Evolutionary conservation across 1,140 invertebrate species (phyloP).

Genomic region (Trichoplusia ni): DNA sequence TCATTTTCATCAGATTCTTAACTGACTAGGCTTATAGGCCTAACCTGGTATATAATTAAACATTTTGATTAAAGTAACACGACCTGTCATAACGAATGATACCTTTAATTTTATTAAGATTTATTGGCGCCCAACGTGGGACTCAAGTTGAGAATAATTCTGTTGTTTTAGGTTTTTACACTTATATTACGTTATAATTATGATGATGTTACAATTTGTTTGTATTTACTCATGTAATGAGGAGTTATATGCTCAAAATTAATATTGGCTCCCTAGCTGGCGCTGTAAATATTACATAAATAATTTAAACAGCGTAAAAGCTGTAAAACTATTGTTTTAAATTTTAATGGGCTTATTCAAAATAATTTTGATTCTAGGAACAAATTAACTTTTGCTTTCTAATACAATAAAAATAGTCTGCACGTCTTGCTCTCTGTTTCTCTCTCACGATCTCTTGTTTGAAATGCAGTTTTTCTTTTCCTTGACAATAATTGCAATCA

Average conservation of each 20-base stretch:
- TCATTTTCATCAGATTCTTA: slow-evolving; percentile 14
- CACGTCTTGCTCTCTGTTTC: no score
- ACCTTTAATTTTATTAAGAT: neutral
- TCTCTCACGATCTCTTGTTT: neutral
- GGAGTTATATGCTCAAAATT: neutral
- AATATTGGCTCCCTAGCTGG: slow-evolving; percentile 5
- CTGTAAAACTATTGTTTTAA: no score
- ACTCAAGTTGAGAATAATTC: slow-evolving; percentile 1
- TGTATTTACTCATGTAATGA: neutral
- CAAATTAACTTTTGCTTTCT: no score
- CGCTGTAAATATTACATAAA: no score
- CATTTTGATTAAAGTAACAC: slow-evolving; percentile 15
- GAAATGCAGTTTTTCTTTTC: no score
- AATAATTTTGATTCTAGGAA: no score
- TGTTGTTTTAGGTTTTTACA: neutral
- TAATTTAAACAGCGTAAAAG: no score
- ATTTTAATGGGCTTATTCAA: no score
- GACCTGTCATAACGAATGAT: neutral
- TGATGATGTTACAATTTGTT: neutral
- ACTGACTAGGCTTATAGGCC: slow-evolving; percentile 2
- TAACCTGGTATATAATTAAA: neutral
- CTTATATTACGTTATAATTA: slow-evolving; percentile 12
- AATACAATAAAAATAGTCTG: no score
- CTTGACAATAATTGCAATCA: no score
- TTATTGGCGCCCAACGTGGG: slow-evolving; percentile 19